These are phyloP conservation scores for Penaeus indicus DNA, from an alignment of 1,140 invertebrate species.

Conservation along the genomic window DNA sequence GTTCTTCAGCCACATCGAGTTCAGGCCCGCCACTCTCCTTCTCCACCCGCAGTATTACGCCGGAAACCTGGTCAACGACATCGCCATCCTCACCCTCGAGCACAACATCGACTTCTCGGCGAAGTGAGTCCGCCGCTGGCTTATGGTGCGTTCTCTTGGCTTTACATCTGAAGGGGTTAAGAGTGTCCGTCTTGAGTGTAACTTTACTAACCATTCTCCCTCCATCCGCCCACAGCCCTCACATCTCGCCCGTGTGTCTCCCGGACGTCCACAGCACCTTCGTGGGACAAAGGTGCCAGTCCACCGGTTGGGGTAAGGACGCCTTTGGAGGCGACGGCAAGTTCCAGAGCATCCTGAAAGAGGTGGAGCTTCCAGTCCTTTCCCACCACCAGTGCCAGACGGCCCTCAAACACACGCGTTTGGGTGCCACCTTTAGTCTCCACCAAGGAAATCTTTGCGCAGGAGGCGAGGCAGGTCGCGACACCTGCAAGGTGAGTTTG, in stretches of 20 bases:
- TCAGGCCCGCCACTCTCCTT: conserved; percentile 82
- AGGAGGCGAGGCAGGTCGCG: conserved; percentile 92
- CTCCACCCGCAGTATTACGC: conserved; percentile 93
- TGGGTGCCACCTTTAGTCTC: conserved; percentile 72
- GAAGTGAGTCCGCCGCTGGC: conserved; percentile 65
- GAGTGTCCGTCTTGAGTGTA: background rate
- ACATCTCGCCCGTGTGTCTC: conserved; percentile 72
- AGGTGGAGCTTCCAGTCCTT: conserved; percentile 70
- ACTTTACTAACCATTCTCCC: background rate
- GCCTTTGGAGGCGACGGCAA: conserved; percentile 90
- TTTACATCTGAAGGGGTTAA: background rate
- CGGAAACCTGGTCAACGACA: conserved; percentile 89
- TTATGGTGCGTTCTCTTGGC: background rate
- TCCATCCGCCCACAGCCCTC: conserved; percentile 75
- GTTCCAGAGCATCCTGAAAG: conserved; percentile 89
- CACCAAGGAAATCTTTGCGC: conserved; percentile 85
- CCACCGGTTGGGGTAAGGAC: conserved; percentile 95
- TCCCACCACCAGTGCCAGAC: conserved; percentile 71
- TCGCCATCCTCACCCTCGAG: conserved; percentile 86
- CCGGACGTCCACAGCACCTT: conserved; percentile 81
- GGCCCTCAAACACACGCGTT: conserved; percentile 71
- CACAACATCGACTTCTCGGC: conserved; percentile 84
- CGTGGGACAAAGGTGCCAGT: conserved; percentile 85
- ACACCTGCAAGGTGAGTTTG: conserved; percentile 72
- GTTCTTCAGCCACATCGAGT: conserved; percentile 92